Percentiles rank a stretch among this genome's conserved stretches.
phyloP scores from a whole-genome alignment of 2,797 vertebrate genomes.

The Silurus lanzhouensis region DNA sequence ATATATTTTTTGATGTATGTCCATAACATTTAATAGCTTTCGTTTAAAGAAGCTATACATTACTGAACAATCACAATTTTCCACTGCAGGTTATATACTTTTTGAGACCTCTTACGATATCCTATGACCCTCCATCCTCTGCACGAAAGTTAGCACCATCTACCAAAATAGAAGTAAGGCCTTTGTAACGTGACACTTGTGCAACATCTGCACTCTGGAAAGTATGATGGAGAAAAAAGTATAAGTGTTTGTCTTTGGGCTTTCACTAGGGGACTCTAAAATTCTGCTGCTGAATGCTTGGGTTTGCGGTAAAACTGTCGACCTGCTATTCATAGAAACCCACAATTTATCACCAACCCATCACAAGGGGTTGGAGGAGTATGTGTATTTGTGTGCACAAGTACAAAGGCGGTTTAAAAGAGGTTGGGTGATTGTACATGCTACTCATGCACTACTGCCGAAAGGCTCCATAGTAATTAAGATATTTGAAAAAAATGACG shows the following conservation, averaged over 20 bases:
- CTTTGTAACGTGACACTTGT: constrained; percentile 49
- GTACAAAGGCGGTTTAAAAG: constrained; percentile 27
- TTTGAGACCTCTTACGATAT: constrained; percentile 6
- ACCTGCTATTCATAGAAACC: constrained; percentile 70
- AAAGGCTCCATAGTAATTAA: constrained; percentile 62
- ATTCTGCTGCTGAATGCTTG: constrained; percentile 63
- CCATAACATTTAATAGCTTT: background rate
- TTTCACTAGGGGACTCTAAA: constrained; percentile 50
- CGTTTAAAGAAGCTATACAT: background rate
- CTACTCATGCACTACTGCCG: constrained; percentile 32
- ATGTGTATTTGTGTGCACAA: constrained; percentile 32
- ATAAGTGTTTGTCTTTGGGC: constrained; percentile 51
- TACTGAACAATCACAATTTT: background rate
- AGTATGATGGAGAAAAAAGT: constrained; percentile 46
- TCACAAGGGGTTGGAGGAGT: constrained; percentile 38
- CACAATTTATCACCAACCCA: constrained; percentile 69
- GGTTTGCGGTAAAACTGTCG: constrained; percentile 68
- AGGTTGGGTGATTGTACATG: constrained; percentile 35
- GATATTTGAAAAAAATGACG: constrained; percentile 46
- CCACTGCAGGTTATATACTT: background rate
- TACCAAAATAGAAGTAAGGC: constrained; percentile 39
- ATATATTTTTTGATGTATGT: background rate
- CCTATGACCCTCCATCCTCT: background rate
- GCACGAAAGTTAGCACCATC: constrained; percentile 31
- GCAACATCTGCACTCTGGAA: constrained; percentile 58